Base-by-base conservation (phyloP, 2,797 vertebrate genomes). In the Caiman crocodilus region DNA sequence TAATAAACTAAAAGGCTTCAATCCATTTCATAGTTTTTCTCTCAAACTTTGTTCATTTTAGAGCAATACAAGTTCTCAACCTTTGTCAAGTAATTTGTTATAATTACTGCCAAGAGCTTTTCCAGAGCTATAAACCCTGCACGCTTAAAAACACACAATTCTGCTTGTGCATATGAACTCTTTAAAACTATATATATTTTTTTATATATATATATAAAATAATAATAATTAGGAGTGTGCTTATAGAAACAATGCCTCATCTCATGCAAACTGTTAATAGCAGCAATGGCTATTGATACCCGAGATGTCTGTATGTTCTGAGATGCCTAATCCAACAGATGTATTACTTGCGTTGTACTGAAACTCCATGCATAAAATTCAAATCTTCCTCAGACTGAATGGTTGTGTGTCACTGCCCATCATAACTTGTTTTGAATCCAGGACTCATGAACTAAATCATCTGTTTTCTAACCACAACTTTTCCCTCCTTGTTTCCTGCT, bases 351-450 rank as follows among this genome's bases (percentile, higher is more conserved):
- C 23, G 30, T 76, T 90, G 85, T 79, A 61, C 61, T 50, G 11
- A 69, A 69, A 57, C 67, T 69, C 76, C 65, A 15, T 21, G 59
- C 26, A 42, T 61, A 90, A 85, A 5, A 50, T 50, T 63, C 69
- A 13, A 8, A 3, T 55, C 23, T 58, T 94, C 57, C 87, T 92
- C 10, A 60, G 90, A 88, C 21, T 23, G 60, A 93, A 87, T 28
- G 28, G 82, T 76, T 94, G 82, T 84, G 87, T 79, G 61, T 79
- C 84, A 67, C 59, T 90, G 82, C 84, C 63, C 32, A 18, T 2
- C 21, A 25, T 35, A 87, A 91, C 91, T 94, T 92, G 42, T 76
- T 74, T 85, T 82, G 85, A 91, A 96, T 87, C 89, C 89, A 92
- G 78, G 80, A 74, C 80, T 96, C 88, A 90, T 88, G 92, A 89